These are phyloP conservation scores for Staurois parvus DNA, from an alignment of 2,797 vertebrate species.

Conservation along the genomic window DNA sequence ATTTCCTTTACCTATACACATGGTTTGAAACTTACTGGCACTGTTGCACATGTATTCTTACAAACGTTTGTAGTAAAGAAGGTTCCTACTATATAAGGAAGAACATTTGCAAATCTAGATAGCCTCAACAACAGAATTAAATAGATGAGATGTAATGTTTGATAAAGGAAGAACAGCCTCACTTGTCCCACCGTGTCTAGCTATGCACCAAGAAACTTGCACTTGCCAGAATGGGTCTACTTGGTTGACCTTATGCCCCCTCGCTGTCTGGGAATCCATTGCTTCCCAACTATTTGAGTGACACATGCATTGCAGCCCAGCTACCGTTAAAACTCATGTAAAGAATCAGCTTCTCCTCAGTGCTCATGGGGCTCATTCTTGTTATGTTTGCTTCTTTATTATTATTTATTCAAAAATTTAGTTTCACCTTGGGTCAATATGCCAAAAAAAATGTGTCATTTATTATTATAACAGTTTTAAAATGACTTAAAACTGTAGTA, in stretches of 20 bases:
- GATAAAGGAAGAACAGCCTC: slow-evolving; percentile 7
- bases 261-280: slow-evolving; percentile 37
- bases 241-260: slow-evolving; percentile 45
- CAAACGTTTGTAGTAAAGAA: neutral
- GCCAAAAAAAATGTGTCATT: too few relatives aligned
- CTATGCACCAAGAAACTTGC: slow-evolving; percentile 35
- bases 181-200: slow-evolving; percentile 16
- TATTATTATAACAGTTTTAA: too few relatives aligned
- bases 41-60: neutral
- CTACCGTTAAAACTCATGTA: neutral
- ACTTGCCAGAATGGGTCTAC: slow-evolving; percentile 31
- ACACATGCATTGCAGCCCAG: slow-evolving; percentile 5
- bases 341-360: neutral
- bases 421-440: too few relatives aligned
- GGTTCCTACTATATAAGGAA: neutral
- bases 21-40: neutral
- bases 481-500: too few relatives aligned
- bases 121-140: neutral
- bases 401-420: too few relatives aligned
- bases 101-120: neutral
- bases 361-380: neutral
- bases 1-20: neutral
- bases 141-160: slow-evolving; percentile 1
- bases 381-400: too few relatives aligned
- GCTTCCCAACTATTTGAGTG: slow-evolving; percentile 26